Evolutionary conservation across 2,797 vertebrate species (phyloP), one percentile per base, ranked within the genome.

Genomic region (Rhabdomys pumilio): DNA sequence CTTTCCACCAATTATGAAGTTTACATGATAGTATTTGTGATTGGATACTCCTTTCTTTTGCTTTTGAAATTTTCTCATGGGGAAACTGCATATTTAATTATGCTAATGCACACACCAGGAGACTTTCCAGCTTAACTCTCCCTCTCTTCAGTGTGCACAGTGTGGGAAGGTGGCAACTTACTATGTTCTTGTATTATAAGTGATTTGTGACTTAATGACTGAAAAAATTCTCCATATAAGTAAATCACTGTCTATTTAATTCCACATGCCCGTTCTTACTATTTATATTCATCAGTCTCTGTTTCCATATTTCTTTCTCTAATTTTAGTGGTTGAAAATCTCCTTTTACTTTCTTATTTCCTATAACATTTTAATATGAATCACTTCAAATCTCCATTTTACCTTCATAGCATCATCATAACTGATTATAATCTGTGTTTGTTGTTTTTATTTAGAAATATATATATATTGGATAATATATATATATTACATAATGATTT

Each of bases 141-240:
- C 15, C 41, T 34, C 9, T 65, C 4, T 0, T 0, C 10, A 85
- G 34, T 0, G 0, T 26, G 20, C 79, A 53, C 4, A 31, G 29
- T 75, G 29, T 88, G 84, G 24, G 91, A 95, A 31, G 41, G n/a
- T 92, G 97, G 94, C 59, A 20, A 41, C 90, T 98, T 88, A 94
- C 95, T 92, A 86, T 31, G 12, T n/a, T 97, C 59, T 76, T 96
- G 67, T 4, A 90, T 87, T 96, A 34, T 50, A n/a, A 91, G 47
- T 93, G 94, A 77, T 44, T 2, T 14, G 34, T 19, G 31, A 41
- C 61, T 97, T 95, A 93, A 97, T 53, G 34, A 29, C 75, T 81
- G 85, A 93, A 9, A 95, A 96, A 91, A 72, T 96, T 97, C 80
- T 92, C 47, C 63, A 0, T 85, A 15, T 79, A 96, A 96, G 94